phyloP scores from a whole-genome alignment of 1,140 invertebrate species.

The Mya arenaria region DNA sequence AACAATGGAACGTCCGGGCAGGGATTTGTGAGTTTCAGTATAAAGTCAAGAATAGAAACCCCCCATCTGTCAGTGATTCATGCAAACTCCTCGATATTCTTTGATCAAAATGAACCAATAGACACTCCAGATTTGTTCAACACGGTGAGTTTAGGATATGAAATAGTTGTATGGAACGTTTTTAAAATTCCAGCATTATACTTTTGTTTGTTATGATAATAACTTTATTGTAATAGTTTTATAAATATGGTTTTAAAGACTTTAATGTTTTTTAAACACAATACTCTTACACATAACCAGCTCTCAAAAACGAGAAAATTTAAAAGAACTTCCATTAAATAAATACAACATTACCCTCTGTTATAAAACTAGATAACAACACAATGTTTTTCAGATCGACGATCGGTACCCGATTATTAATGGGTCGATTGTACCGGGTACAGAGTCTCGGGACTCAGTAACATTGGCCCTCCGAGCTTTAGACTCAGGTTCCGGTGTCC shows the following conservation, averaged over 20 bases:
- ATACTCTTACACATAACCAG: too few relatives aligned
- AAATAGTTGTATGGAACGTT: too few relatives aligned
- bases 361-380: too few relatives aligned
- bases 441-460: not conserved
- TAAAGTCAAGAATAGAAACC: conserved; percentile 19
- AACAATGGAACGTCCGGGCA: conserved; percentile 56
- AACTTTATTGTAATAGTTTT: too few relatives aligned
- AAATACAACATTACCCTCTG: too few relatives aligned
- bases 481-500: not conserved
- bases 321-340: too few relatives aligned
- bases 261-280: too few relatives aligned
- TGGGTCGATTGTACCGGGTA: not conserved
- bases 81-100: conserved; percentile 41
- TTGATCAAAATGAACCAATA: conserved; percentile 56
- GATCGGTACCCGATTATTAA: not conserved
- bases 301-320: too few relatives aligned
- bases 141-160: too few relatives aligned
- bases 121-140: conserved; percentile 53
- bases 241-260: too few relatives aligned
- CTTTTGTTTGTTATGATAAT: too few relatives aligned
- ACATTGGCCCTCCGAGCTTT: not conserved
- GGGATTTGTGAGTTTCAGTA: conserved; percentile 50
- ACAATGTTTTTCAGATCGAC: conserved; percentile 7
- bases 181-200: too few relatives aligned
- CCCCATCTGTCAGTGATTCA: conserved; percentile 24